Evolutionary conservation across 2,888 invertebrate species (phyloP), one percentile per base, ranked within the genome.

Genomic region (Hirudinaria manillensis): DNA sequence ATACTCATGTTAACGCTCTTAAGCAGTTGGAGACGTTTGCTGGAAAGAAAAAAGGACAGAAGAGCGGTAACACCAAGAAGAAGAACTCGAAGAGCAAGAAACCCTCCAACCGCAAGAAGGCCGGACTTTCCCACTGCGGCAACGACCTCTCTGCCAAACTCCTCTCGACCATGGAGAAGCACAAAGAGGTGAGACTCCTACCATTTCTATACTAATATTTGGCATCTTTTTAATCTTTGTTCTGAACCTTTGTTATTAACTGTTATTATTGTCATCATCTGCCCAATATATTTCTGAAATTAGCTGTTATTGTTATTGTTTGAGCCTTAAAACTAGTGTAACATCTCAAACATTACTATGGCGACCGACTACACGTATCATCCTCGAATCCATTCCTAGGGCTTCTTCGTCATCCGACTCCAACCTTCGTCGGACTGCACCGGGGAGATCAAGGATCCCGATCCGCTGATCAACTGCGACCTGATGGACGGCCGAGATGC

Each of bases 401-500:
- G 99, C 76, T 99, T 99, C 89, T 99, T 99, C 88, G 99, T 99
- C 68, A 99, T 99, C 81, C 90, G 98, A 83, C 89, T 99, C 84
- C 96, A 97, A 88, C 93, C 94, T 83, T 93, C 93, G 27, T 80
- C 93, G 92, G 85, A 83, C 88, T 70, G 88, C 92, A 90, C 91
- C 93, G 32, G 93, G 29, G 72, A 68, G 67, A 96, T 99, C 84
- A 91, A 92, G 88, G 99, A 99, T 88, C 96, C 96, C 7, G 99
- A 99, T 88, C 93, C 94, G 65, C 89, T 93, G 82, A 90, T 95
- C 80, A 91, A 92, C 84, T 97, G 97, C 87, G 99, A 99, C 88
- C 89, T 99, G 80, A 99, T 99, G 99, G 99, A 99, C 87, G 98
- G 99, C 3, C 91, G 99, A 79, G 99, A 99, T 88, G 97, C 97